Base-by-base conservation (phyloP, 2,797 vertebrate species). In the Melanogrammus aeglefinus region DNA sequence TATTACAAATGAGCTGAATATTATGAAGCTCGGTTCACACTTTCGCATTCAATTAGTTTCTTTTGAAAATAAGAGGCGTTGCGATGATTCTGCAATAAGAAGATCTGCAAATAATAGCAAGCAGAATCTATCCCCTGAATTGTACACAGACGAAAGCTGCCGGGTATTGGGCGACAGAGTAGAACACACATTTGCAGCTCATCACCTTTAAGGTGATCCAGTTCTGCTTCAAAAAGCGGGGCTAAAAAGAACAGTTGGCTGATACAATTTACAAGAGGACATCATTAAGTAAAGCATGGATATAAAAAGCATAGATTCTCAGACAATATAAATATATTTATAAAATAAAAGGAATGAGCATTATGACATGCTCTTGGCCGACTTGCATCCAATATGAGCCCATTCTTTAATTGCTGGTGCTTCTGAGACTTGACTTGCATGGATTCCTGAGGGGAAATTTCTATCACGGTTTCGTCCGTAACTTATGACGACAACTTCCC, bases 261-360 rank as follows among this genome's bases (percentile, higher is more conserved):
- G 51, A 69, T n/a, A 70, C 21, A 44, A 74, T 74, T 78, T 75
- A 41, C 39, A 79, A 75, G 80, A 29, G 18, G 47, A 63, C 14
- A 14, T n/a, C 31, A 10, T 39, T 21, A 70, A 78, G 44, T 81
- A 36, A 0, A 63, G 66, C 31, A 13, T 36, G 44, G 29, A 74
- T 24, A 44, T 44, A 74, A 73, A 72, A 72, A 75, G 39, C 27
- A 75, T 31, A n/a, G 29, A 75, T 33, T 66, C 16, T 51, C 2
- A 82, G 87, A 90, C 88, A 86, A 75, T 12, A 90, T 90, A 92
- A 91, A 91, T 92, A 84, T 89, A 87, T 41, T 79, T 82, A 81
- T 79, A 88, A 88, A 89, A 90, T 74, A 84, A 44, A 44, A 83
- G 84, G 85, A 90, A 88, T 82, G 83, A 83, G 74, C 76, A 31